Percentiles rank a stretch among this genome's conserved stretches.
These are phyloP conservation scores for Cheilinus undulatus DNA, from an alignment of 2,113 vertebrate genomes.

Conservation along the genomic window DNA sequence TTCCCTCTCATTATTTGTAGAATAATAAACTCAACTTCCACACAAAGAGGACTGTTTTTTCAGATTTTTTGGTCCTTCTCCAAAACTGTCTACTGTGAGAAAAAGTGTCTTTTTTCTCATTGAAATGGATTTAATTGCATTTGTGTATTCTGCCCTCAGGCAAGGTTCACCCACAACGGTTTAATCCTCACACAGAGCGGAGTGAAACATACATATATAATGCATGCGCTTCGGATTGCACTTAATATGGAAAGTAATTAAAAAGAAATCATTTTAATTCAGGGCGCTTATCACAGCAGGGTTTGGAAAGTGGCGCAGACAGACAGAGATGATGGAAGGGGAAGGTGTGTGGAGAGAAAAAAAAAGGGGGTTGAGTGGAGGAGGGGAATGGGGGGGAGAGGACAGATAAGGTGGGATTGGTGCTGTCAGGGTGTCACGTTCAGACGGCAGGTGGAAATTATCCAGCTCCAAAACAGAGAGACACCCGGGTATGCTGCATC, in stretches of 20 bases:
- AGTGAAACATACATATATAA: constrained; percentile 73
- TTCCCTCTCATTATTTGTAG: constrained; percentile 48
- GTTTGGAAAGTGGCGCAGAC: constrained; percentile 50
- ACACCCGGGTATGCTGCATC: constrained; percentile 20
- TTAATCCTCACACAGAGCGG: constrained; percentile 59
- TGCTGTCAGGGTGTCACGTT: constrained; percentile 63
- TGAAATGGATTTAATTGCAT: constrained; percentile 74
- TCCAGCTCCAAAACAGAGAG: constrained; percentile 43
- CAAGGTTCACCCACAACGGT: constrained; percentile 56
- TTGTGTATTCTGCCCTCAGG: constrained; percentile 69
- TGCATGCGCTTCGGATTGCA: constrained; percentile 66
- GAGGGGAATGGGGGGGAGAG: constrained; percentile 15
- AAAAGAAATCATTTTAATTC: constrained; percentile 73
- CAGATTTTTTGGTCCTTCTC: constrained; percentile 4
- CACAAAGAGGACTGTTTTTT: constrained; percentile 8
- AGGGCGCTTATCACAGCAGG: constrained; percentile 52
- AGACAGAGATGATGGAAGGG: constrained; percentile 52
- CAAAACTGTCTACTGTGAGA: constrained; percentile 42
- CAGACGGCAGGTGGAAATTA: constrained; percentile 55
- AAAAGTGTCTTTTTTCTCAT: constrained; percentile 14
- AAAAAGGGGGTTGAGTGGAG: neutral
- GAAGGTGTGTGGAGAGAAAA: constrained; percentile 47
- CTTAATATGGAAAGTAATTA: constrained; percentile 77
- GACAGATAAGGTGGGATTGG: constrained; percentile 67
- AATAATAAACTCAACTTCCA: constrained; percentile 61